A percentile compares a stretch with the other conserved stretches of the same genome.
Evolutionary conservation across 2,113 vertebrate species (phyloP).

Genomic region (Psilopsiagon aymara): DNA sequence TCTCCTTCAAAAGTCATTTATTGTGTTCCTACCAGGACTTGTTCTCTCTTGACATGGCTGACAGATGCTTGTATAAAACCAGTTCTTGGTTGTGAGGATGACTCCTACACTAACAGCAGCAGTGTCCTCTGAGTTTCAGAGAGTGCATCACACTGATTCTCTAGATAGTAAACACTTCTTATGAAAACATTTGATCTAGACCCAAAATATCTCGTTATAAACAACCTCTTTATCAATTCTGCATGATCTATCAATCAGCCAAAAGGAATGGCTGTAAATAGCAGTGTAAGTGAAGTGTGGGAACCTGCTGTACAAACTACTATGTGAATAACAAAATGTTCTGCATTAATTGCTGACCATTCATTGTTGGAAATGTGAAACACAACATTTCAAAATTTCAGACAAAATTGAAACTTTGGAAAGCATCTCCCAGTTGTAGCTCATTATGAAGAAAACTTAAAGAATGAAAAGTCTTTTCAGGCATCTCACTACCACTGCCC

Average conservation of each 20-base stretch:
- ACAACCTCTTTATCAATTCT: not conserved
- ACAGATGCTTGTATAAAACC: not conserved
- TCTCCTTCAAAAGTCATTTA: not conserved
- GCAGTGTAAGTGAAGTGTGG: fast-evolving
- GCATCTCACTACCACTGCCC: not conserved
- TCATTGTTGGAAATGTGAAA: not conserved
- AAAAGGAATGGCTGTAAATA: not conserved
- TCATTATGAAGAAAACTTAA: not conserved
- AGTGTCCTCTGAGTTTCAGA: not conserved
- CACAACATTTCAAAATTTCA: not conserved
- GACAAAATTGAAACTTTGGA: not conserved
- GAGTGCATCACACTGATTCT: not conserved
- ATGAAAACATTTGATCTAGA: not conserved
- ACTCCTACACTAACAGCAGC: not conserved
- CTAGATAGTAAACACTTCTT: not conserved
- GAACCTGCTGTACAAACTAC: not conserved
- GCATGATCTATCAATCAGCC: too few species aligned
- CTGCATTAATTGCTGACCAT: fast-evolving
- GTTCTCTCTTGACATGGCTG: not conserved
- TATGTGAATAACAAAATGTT: not conserved
- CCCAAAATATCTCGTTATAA: not conserved
- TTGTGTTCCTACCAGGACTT: not conserved
- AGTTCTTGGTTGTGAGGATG: not conserved
- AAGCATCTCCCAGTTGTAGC: not conserved
- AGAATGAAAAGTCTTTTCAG: not conserved